Base-by-base conservation (phyloP, 2,113 vertebrate species). In the Tragulus kanchil region DNA sequence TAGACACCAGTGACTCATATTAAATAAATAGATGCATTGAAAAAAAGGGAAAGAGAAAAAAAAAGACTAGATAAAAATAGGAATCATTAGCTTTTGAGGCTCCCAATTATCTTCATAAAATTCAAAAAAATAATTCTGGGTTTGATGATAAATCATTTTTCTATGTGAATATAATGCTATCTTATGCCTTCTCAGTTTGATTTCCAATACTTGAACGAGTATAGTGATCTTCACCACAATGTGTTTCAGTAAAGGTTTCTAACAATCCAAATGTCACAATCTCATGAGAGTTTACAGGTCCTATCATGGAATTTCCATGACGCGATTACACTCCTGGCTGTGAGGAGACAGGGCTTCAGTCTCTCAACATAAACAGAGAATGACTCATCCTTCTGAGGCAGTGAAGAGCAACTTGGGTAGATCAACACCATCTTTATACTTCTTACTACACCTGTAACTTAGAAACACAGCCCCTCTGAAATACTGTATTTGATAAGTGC, bases 341-440 rank as follows among this genome's bases (percentile, higher is more conserved):
- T 6, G 14, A 81, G 42, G 64, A 81, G 12, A 56, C 9, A 6
- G 2, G 75, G 89, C 85, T 95, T 56, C 73, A 85, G 69, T 91
- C 42, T n/a, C 64, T 95, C 87, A n/a, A 14, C 42, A 25, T 56
- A 93, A 96, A 87, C 28, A 94, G 28, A 94, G 89, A 85, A 10
- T 61, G 65, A 92, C 52, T 82, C 90, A 89, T 31, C 54, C 19
- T 78, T 87, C 69, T 45, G 84, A 86, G 61, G 25, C 42, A 62
- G n/a, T 56, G 42, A 96, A 86, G 17, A 93, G 78, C 81, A 65
- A 69, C 54, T 12, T 65, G 65, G 15, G 16, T 50, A 69, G 42
- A 78, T 12, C 73, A 84, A 42, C 15, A 50, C 26, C n/a, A n/a
- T 83, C 93, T 92, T 84, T 62, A 81, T 58, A 71, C 52, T 84